Evolutionary conservation across 2,113 vertebrate genomes (phyloP), one percentile per base, ranked within the genome.

Genomic region (Eclectus roratus): DNA sequence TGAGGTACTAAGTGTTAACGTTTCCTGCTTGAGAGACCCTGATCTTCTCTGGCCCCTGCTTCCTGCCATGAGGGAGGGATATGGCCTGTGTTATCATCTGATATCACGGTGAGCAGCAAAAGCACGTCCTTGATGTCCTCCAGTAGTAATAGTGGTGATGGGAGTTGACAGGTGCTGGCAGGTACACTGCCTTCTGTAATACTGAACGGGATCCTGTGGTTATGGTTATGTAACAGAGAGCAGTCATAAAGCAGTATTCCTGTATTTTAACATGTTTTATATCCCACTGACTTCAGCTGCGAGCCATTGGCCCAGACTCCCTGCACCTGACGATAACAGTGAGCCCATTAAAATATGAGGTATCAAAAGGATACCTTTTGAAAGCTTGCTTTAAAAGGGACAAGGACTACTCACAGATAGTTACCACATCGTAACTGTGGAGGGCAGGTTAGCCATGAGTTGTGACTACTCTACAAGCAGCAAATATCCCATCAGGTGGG

Each of bases 131-230:
- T 68, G 47, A 25, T 43, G n/a, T 53, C 66, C 25, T 64, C 43
- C 14, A 3, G 2, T 60, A 24, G 31, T 56, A 50, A 13, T 27
- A 58, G 27, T 78, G 74, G 83, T 72, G 66, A 15, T 16, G 63
- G 44, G 71, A 83, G 63, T 6, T 76, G 86, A 28, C 82, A 47
- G 89, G 46, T 56, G 50, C 82, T 90, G 89, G 79, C 70, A 91
- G 71, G 28, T 52, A 19, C 74, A 13, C 4, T 1, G 86, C 56
- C 33, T 44, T 41, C 53, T 58, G 41, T 49, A 16, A 37, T 24
- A 10, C 46, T 44, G 71, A 92, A 9, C 1, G 1, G 50, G 35
- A 14, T 56, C 6, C 1, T 5, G 4, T 33, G 44, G 7, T 10
- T 79, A 2, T 9, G 31, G 46, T 8, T 37, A 29, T 50, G 37